A percentile compares a stretch with the other conserved stretches of the same genome.
phyloP scores from a whole-genome alignment of 2,888 invertebrate genomes.

The Phalera bucephala region DNA sequence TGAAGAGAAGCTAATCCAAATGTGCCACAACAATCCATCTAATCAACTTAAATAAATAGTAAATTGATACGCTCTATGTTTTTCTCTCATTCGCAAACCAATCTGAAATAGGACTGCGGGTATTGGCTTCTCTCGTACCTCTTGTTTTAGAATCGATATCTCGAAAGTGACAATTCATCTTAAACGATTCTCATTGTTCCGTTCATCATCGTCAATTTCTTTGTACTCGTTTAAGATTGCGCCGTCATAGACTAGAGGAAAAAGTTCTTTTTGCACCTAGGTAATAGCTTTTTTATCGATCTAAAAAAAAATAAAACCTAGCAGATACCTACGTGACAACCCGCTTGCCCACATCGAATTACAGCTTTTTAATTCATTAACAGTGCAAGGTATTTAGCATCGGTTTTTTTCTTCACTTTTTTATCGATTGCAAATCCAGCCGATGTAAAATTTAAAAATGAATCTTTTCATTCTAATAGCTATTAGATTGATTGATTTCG shows the following conservation, averaged over 20 bases:
- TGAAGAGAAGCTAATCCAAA: constrained; percentile 1
- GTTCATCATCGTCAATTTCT: constrained; percentile 13
- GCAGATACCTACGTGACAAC: constrained; percentile 21
- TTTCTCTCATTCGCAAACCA: background rate
- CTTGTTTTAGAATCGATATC: background rate
- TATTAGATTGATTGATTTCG: constrained; percentile 18
- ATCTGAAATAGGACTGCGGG: background rate
- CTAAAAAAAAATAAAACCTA: background rate
- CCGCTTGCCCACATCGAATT: constrained; percentile 19
- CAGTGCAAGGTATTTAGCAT: constrained; percentile 12
- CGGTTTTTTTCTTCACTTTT: constrained; percentile 12
- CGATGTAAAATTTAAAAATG: constrained; percentile 14
- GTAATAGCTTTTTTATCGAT: constrained; percentile 32
- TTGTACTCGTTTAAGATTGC: constrained; percentile 14
- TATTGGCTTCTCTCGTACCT: background rate
- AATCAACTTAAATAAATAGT: constrained; percentile 1
- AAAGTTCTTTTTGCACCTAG: constrained; percentile 23
- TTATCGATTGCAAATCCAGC: constrained; percentile 2
- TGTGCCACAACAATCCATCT: background rate
- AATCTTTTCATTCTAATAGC: constrained; percentile 14
- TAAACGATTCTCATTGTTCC: constrained; percentile 20
- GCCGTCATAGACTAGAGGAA: constrained; percentile 10
- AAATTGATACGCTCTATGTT: background rate
- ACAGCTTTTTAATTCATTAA: constrained; percentile 25
- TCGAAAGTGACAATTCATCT: constrained; percentile 9